phyloP scores from a whole-genome alignment of 2,113 vertebrate species.

The Spilogale gracilis region DNA sequence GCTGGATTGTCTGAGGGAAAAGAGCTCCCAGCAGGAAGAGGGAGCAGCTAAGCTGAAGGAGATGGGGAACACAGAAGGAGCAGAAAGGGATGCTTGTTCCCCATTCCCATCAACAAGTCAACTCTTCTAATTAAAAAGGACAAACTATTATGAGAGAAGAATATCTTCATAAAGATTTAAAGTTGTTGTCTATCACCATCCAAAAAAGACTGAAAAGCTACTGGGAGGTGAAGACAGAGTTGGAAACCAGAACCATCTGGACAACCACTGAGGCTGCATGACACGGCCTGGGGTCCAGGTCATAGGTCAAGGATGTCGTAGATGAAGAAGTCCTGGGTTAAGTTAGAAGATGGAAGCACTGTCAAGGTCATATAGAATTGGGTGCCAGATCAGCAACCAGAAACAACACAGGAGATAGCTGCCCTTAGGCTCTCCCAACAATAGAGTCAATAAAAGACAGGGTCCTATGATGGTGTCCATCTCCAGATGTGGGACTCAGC shows the following conservation, averaged over 20 bases:
- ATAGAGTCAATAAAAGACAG: not conserved
- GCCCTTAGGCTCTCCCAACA: too few relatives aligned
- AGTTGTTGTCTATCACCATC: not conserved
- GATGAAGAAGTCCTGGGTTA: not conserved
- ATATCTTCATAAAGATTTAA: not conserved
- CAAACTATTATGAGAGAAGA: not conserved
- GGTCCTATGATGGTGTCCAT: not conserved
- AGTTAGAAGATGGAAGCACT: not conserved
- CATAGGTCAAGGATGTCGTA: not conserved
- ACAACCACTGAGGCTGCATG: not conserved
- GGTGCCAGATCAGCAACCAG: not conserved
- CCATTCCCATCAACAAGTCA: not conserved
- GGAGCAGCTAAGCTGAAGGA: not conserved
- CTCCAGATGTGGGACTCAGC: not conserved
- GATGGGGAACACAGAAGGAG: not conserved
- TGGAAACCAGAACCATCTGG: not conserved
- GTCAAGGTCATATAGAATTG: not conserved
- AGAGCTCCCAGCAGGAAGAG: not conserved
- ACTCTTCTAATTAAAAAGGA: not conserved
- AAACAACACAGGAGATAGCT: not conserved
- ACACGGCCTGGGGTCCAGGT: not conserved
- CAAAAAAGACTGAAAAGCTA: not conserved
- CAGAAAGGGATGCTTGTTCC: not conserved
- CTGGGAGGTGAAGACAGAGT: not conserved
- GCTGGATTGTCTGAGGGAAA: not conserved